phyloP scores from a whole-genome alignment of 2,797 vertebrate species.

The Brachyalestes nurse region DNA sequence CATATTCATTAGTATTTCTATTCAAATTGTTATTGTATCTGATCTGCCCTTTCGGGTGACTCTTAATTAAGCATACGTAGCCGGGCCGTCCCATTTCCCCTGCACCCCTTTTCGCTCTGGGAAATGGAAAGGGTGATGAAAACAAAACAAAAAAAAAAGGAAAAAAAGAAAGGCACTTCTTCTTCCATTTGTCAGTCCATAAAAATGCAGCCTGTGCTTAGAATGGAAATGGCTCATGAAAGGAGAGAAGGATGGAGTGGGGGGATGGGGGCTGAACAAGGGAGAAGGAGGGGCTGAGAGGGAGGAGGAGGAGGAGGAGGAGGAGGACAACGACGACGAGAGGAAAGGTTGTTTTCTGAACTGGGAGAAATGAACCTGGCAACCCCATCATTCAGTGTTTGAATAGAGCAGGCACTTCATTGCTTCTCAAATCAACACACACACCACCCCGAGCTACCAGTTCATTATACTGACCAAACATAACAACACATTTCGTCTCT shows the following conservation, averaged over 20 bases:
- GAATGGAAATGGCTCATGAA: conserved; percentile 82
- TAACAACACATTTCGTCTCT: conserved; percentile 18
- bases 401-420: conserved; percentile 83
- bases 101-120: conserved; percentile 17
- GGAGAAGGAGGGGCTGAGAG: conserved; percentile 59
- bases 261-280: conserved; percentile 68
- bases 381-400: conserved; percentile 85
- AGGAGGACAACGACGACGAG: conserved; percentile 61
- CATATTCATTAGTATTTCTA: conserved; percentile 35
- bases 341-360: conserved; percentile 58
- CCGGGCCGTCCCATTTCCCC: conserved; percentile 13
- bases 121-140: conserved; percentile 44
- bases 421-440: conserved; percentile 81
- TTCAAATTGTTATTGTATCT: conserved; percentile 48
- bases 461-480: conserved; percentile 47
- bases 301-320: conserved; percentile 35
- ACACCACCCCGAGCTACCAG: conserved; percentile 55
- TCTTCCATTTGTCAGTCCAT: conserved; percentile 73
- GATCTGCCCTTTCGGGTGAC: conserved; percentile 36
- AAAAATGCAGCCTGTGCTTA: conserved; percentile 81
- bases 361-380: conserved; percentile 73
- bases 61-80: conserved; percentile 51
- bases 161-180: conserved; percentile 57
- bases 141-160: conserved; percentile 56
- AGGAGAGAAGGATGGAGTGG: conserved; percentile 56